phyloP scores from a whole-genome alignment of 2,888 invertebrate genomes.

The Chouioia cunea region DNA sequence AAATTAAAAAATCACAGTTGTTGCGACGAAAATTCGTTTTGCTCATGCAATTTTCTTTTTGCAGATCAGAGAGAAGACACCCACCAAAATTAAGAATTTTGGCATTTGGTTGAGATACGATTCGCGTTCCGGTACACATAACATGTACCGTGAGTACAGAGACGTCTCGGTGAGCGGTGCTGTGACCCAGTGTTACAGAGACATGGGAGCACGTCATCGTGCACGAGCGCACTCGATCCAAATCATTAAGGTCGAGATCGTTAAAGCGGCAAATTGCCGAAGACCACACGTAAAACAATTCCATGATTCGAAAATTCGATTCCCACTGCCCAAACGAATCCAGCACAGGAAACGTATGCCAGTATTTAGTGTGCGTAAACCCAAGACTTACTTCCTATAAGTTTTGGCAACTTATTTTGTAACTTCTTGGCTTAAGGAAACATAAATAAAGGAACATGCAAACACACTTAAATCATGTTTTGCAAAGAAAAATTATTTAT shows the following conservation, averaged over 20 bases:
- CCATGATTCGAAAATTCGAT: slow-evolving; percentile 96
- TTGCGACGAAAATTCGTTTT: too few relatives aligned
- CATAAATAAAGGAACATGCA: slow-evolving; percentile 43
- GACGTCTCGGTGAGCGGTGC: slow-evolving; percentile 96
- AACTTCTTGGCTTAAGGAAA: slow-evolving; percentile 46
- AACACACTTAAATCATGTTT: too few relatives aligned
- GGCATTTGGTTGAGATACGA: slow-evolving; percentile 99
- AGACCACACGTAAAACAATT: slow-evolving; percentile 97
- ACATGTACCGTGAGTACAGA: slow-evolving; percentile 99
- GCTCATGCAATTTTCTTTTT: too few relatives aligned
- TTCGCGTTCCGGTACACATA: slow-evolving; percentile 98
- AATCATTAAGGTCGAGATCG: slow-evolving; percentile 96
- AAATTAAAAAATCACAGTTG: slow-evolving; percentile 14
- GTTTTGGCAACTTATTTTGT: slow-evolving; percentile 27
- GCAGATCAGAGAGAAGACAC: slow-evolving; percentile 90
- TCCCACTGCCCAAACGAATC: slow-evolving; percentile 95
- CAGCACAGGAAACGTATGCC: slow-evolving; percentile 88
- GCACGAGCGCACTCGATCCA: slow-evolving; percentile 97
- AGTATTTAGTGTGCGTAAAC: slow-evolving; percentile 85
- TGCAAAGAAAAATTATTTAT: too few relatives aligned
- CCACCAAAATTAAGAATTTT: slow-evolving; percentile 97
- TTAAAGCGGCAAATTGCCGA: slow-evolving; percentile 90
- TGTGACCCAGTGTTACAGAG: slow-evolving; percentile 98
- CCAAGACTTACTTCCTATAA: slow-evolving; percentile 83
- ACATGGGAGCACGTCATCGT: slow-evolving; percentile 89